phyloP scores from a whole-genome alignment of 2,888 invertebrate genomes.

The Vesta saturnalis region DNA sequence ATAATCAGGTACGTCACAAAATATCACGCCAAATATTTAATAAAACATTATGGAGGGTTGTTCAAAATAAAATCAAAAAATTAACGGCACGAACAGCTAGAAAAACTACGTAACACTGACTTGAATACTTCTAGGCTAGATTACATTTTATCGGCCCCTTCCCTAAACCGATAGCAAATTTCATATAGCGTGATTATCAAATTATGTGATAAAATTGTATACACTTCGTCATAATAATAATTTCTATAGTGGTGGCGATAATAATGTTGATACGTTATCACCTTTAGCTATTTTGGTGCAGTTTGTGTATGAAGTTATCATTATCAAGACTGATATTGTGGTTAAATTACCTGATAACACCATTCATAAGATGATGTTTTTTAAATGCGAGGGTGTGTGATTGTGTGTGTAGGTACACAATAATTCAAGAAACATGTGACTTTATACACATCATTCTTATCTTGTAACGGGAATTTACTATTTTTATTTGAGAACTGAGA shows the following conservation, averaged over 20 bases:
- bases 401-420: too few species aligned
- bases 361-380: constrained; percentile 45
- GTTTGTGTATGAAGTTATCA: constrained; percentile 47
- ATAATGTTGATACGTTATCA: constrained; percentile 56
- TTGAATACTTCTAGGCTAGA: constrained; percentile 53
- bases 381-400: constrained; percentile 33
- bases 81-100: constrained; percentile 48
- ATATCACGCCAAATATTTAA: too few species aligned
- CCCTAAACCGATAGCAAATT: constrained; percentile 54
- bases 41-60: too few species aligned
- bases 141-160: constrained; percentile 58
- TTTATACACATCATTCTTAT: neutral
- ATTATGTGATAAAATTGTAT: constrained; percentile 58
- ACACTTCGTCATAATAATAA: constrained; percentile 59
- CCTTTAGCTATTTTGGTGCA: constrained; percentile 57
- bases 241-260: constrained; percentile 54
- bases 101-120: constrained; percentile 52
- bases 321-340: constrained; percentile 34
- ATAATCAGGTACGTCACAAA: too few species aligned
- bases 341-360: constrained; percentile 47
- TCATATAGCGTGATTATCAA: constrained; percentile 57
- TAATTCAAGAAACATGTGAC: neutral
- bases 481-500: too few species aligned
- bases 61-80: too few species aligned
- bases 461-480: neutral